Evolutionary conservation across 2,797 vertebrate species (phyloP).

Genomic region (Babyrousa celebensis): DNA sequence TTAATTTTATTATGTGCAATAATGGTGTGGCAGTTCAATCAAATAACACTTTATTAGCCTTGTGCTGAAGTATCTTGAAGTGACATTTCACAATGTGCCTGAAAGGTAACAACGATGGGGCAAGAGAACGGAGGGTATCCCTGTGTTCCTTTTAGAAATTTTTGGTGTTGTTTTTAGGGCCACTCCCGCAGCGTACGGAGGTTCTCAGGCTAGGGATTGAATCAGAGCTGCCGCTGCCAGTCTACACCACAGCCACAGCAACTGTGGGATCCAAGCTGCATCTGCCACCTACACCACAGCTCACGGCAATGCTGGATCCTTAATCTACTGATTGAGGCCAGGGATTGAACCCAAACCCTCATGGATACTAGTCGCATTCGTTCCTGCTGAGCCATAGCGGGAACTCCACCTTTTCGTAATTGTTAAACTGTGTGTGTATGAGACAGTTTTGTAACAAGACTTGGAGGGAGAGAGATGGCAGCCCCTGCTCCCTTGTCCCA

Average conservation of each 20-base stretch:
- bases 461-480: background rate
- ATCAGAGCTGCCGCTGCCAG: too few relatives aligned
- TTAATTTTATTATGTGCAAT: conserved; percentile 19
- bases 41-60: background rate
- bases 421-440: background rate
- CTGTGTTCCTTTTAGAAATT: background rate
- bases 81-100: conserved; percentile 14
- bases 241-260: too few relatives aligned
- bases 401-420: background rate
- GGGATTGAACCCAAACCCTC: too few relatives aligned
- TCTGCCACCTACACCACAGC: too few relatives aligned
- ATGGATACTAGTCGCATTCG: too few relatives aligned
- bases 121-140: background rate
- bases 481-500: background rate
- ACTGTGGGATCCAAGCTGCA: too few relatives aligned
- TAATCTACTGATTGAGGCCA: too few relatives aligned
- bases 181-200: too few relatives aligned
- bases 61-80: background rate
- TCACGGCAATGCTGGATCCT: too few relatives aligned
- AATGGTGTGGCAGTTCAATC: background rate
- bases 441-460: background rate
- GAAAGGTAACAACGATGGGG: background rate
- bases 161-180: too few relatives aligned
- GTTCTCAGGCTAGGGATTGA: too few relatives aligned
- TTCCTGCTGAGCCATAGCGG: too few relatives aligned